These are phyloP conservation scores for Helogale parvula DNA, from an alignment of 2,113 vertebrate species.

Conservation along the genomic window DNA sequence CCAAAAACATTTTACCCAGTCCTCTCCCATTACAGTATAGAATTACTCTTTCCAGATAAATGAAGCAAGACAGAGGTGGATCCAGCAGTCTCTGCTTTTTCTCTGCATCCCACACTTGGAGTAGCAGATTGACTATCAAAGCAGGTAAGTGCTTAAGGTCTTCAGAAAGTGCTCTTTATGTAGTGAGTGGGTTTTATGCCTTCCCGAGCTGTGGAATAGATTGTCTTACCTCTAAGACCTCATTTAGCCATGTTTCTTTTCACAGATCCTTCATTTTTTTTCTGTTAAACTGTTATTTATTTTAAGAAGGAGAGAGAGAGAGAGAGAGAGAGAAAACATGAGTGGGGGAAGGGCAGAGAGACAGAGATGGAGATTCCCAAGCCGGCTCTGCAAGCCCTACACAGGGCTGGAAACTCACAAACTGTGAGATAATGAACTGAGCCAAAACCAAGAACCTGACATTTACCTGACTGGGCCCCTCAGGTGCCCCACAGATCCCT, in stretches of 20 bases:
- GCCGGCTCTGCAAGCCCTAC: too few species aligned
- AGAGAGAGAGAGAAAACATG: too few species aligned
- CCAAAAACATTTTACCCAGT: background rate
- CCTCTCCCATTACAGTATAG: background rate
- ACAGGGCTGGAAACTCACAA: too few species aligned
- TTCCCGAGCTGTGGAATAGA: background rate
- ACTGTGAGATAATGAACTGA: too few species aligned
- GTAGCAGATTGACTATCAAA: too few species aligned
- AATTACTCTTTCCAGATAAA: background rate
- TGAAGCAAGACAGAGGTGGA: fast-evolving
- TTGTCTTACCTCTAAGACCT: background rate
- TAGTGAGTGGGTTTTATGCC: background rate
- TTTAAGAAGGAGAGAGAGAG: too few species aligned
- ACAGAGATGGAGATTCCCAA: too few species aligned
- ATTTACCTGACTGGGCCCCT: too few species aligned
- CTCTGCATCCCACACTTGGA: background rate
- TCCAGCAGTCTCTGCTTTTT: background rate
- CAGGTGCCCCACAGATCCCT: too few species aligned
- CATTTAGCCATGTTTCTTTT: background rate
- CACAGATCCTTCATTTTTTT: background rate
- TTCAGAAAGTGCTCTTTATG: background rate
- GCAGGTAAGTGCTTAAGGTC: background rate
- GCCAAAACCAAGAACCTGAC: too few species aligned
- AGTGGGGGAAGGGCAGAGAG: too few species aligned
- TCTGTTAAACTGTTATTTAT: too few species aligned